Evolutionary conservation across 2,113 vertebrate species (phyloP).

Genomic region (Todiramphus chloris): DNA sequence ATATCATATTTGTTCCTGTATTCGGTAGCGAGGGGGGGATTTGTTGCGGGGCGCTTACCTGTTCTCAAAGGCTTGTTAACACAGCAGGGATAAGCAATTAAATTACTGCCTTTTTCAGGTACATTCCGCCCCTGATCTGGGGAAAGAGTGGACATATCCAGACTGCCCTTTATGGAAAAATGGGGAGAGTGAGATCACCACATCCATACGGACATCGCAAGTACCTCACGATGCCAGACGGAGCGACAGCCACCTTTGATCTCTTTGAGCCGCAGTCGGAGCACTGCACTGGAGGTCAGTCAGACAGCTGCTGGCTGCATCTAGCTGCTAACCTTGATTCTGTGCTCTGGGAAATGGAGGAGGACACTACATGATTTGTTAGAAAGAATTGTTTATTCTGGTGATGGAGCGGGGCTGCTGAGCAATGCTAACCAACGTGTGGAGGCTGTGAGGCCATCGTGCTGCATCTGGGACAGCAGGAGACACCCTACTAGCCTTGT

Average conservation of each 20-base stretch:
- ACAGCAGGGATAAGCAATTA: neutral
- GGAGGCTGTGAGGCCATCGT: neutral
- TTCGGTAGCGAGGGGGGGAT: neutral
- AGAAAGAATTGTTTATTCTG: neutral
- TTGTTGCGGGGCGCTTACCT: neutral
- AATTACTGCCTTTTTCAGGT: conserved; percentile 77
- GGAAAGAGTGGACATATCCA: conserved; percentile 97
- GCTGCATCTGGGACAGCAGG: neutral
- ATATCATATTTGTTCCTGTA: neutral
- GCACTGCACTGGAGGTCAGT: conserved; percentile 92
- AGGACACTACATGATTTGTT: neutral
- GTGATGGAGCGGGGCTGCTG: neutral
- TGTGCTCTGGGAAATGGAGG: neutral
- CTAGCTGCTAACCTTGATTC: neutral
- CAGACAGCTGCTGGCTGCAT: neutral
- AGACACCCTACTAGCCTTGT: neutral
- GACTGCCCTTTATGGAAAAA: conserved; percentile 96
- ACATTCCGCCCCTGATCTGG: conserved; percentile 96
- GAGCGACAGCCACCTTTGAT: conserved; percentile 96
- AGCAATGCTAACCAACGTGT: neutral
- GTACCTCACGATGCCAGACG: conserved; percentile 94
- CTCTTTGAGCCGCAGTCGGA: conserved; percentile 92
- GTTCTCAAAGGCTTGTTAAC: neutral
- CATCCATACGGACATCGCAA: conserved; percentile 91
- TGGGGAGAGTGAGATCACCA: conserved; percentile 92